Evolutionary conservation across 1,140 invertebrate species (phyloP), one percentile per base, ranked within the genome.

Genomic region (Pseudomyrmex pallidus): DNA sequence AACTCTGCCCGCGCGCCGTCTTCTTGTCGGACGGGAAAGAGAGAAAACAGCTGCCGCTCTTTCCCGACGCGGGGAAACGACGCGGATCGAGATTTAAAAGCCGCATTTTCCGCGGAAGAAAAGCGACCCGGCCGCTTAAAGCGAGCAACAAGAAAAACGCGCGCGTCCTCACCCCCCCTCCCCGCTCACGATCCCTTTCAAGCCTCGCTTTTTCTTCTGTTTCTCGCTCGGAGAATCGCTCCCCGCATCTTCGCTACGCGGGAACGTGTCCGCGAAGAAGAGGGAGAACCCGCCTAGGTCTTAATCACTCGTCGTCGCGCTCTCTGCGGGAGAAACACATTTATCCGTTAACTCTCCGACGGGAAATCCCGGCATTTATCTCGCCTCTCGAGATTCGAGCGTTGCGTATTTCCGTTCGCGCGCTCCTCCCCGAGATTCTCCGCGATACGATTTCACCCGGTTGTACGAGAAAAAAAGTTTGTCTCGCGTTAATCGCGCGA

Each of bases 1-100:
- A 50, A 13, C 2, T 44, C 10, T 12, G 4, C 12, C 13, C 44
- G 8, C 56, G n/a, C 73, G 15, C 54, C 25, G 56, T 56, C 46
- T 70, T 64, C 13, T 62, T 66, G 50, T 54, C 76, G 50, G 8
- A 1, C 13, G 9, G 62, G 12, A 57, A 20, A 61, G 17, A 72
- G n/a, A 66, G 50, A 62, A 50, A 68, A 44, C 46, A 48, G 86
- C 74, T 83, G 84, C 85, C 50, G 67, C 25, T 80, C 63, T 78
- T 61, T 56, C 83, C 35, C 35, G 35, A 35, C 64, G 56, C 25
- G 20, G 62, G 56, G 72, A 89, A 86, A 82, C 86, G 68, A 85
- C 25, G 80, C 48, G 78, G 57, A 88, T 86, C 84, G 86, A 83
- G 84, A 89, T 89, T 89, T 87, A 87, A 90, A 90, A 90, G 82